phyloP scores from a whole-genome alignment of 2,888 invertebrate species.

The Nymphalis c-album region DNA sequence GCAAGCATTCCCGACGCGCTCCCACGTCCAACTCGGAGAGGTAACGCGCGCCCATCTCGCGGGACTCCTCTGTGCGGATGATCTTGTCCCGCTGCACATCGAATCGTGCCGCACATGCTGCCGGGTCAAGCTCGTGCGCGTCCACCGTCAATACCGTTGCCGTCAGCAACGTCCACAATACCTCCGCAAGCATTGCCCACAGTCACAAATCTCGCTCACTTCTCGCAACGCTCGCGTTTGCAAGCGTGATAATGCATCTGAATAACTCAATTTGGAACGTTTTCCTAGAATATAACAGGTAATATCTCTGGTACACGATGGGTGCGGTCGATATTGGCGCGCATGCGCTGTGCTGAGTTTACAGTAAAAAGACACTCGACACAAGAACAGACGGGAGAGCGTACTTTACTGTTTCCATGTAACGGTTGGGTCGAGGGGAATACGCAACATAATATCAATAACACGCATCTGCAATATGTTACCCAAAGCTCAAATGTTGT shows the following conservation, averaged over 20 bases:
- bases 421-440: neutral
- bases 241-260: constrained; percentile 22
- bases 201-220: constrained; percentile 14
- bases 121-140: constrained; percentile 82
- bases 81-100: constrained; percentile 94
- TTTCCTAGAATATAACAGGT: constrained; percentile 21
- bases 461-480: no score
- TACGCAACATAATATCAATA: neutral
- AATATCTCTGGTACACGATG: constrained; percentile 5
- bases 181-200: constrained; percentile 44
- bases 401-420: neutral
- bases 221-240: constrained; percentile 7
- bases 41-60: constrained; percentile 93
- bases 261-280: constrained; percentile 12
- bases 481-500: neutral
- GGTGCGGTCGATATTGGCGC: constrained; percentile 52
- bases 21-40: constrained; percentile 92
- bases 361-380: neutral
- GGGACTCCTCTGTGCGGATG: constrained; percentile 94
- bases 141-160: constrained; percentile 50
- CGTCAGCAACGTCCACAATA: constrained; percentile 48
- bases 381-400: neutral
- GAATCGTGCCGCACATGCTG: constrained; percentile 88
- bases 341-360: constrained; percentile 47
- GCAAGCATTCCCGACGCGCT: constrained; percentile 90